Base-by-base conservation (phyloP, 2,113 vertebrate genomes). In the Etia nguti region DNA sequence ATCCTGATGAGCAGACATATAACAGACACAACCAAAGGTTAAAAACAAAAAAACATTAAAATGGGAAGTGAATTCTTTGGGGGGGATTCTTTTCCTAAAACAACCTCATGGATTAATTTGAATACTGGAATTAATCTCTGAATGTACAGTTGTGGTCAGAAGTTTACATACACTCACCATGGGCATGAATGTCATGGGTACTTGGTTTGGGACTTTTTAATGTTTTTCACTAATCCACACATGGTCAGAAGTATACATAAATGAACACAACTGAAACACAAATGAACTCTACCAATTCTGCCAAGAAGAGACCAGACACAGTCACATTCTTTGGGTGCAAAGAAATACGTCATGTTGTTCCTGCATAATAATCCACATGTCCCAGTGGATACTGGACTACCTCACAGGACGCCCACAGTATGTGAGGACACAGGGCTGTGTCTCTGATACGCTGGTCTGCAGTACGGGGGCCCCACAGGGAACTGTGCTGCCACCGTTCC, bases 201-300 rank as follows among this genome's bases (percentile, higher is more conserved):
- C 60, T 65, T 34, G 16, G 9, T 34, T 22, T 65, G 20, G 60
- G 34, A n/a, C 0, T 2, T 65, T 60, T 60, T 60, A 60, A 20
- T 60, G 59, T 34, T 62, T n/a, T 65, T 38, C 60, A 22, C 34
- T 38, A 68, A 68, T 68, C 62, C 62, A 22, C 62, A 68, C 0
- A 3, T n/a, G 4, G 20, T 22, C 62, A 13, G 20, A 22, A n/a
- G 0, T 22, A 3, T 0, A 22, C 6, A 65, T 0, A 7, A 10
- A 36, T 5, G 60, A 65, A 36, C 59, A 57, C 56, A 56, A 1
- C 55, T 24, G 55, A 52, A 52, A 52, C 50, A 52, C 50, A 52
- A 52, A n/a, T 52, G 3, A 52, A 52, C 50, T 52, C 50, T 52
- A 52, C 5, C 50, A 52, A 52, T n/a, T 52, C 50, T 52, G 50